Evolutionary conservation across 2,113 vertebrate genomes (phyloP).

Genomic region (Isurus oxyrinchus): DNA sequence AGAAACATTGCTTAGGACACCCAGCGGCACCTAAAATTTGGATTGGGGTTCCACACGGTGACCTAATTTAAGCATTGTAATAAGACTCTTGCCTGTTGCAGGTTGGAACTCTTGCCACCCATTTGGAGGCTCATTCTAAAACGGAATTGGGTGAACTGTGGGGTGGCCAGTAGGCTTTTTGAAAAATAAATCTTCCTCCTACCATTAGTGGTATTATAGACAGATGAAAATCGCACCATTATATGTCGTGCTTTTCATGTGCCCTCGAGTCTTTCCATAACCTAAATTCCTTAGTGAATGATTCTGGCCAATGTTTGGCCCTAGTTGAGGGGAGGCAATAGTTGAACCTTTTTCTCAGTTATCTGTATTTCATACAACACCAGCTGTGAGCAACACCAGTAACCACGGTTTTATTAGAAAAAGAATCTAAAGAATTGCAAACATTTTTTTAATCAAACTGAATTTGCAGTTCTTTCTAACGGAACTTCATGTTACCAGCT

Average conservation of each 20-base stretch:
- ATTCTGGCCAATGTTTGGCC: too few relatives aligned
- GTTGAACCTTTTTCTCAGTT: neutral
- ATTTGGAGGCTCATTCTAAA: neutral
- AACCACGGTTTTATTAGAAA: neutral
- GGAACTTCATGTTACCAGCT: neutral
- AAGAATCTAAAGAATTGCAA: neutral
- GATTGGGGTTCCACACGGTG: neutral
- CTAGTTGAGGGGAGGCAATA: neutral
- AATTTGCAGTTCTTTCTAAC: neutral
- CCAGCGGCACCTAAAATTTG: neutral
- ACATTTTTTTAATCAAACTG: neutral
- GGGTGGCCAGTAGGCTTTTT: neutral
- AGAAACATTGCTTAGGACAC: neutral
- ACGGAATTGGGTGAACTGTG: neutral
- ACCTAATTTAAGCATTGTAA: neutral
- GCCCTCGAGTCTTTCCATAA: neutral
- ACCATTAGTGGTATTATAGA: neutral
- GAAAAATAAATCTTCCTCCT: neutral
- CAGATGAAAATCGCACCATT: neutral
- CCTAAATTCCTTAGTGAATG: neutral
- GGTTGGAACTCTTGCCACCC: neutral
- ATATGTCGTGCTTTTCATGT: neutral
- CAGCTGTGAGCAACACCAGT: neutral
- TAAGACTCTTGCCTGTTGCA: neutral
- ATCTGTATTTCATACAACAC: neutral